Percentiles rank a stretch among this genome's conserved stretches.
Evolutionary conservation across 2,888 invertebrate species (phyloP).

Genomic region (Anoplius nigerrimus): DNA sequence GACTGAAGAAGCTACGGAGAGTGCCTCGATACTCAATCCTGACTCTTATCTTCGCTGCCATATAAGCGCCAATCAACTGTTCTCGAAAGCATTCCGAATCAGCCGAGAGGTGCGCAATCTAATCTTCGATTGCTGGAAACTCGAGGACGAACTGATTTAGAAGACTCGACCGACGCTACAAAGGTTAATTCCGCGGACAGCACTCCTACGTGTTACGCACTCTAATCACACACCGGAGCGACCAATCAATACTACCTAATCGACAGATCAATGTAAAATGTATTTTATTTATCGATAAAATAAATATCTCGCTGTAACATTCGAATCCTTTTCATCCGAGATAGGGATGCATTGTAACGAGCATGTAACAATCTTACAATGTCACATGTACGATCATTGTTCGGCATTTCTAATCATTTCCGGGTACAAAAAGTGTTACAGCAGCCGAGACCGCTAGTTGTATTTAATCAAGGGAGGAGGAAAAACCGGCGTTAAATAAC

Average conservation of each 20-base stretch:
- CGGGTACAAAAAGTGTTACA: too few species aligned
- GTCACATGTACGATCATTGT: too few species aligned
- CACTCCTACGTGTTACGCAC: not conserved
- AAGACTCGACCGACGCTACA: not conserved
- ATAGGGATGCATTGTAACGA: too few species aligned
- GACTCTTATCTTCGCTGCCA: conserved; percentile 2
- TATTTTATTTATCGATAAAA: conserved; percentile 5
- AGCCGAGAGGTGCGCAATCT: not conserved
- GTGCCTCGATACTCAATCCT: not conserved
- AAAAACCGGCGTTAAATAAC: too few species aligned
- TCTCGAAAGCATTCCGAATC: not conserved
- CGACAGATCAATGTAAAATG: conserved; percentile 4
- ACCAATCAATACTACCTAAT: conserved; percentile 8
- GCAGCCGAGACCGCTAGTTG: too few species aligned
- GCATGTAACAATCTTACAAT: too few species aligned
- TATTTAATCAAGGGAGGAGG: too few species aligned
- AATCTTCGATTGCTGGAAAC: not conserved
- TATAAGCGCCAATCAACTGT: not conserved
- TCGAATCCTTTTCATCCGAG: not conserved
- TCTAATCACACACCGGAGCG: not conserved
- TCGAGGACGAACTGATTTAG: conserved; percentile 1
- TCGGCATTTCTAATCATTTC: too few species aligned
- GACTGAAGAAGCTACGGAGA: conserved; percentile 3
- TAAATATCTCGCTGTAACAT: not conserved
- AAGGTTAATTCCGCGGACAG: not conserved